Percentiles rank a stretch among this genome's conserved stretches.
Conservation (phyloP, 2,113 vertebrate genomes). For the Myotis davidii region DNA sequence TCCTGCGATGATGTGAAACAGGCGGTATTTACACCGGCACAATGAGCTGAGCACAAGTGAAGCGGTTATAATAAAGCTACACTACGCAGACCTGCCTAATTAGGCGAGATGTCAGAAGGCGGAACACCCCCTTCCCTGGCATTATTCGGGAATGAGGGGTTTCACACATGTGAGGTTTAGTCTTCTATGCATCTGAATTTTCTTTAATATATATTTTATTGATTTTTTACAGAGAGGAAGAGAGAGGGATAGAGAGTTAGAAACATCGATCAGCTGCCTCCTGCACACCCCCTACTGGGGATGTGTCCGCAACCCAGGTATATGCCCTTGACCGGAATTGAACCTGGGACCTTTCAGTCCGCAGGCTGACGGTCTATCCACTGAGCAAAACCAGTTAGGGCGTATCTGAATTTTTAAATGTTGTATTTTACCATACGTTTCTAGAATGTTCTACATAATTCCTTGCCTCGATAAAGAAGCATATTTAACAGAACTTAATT, state of each 20-base stretch:
- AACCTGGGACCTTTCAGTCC: no score
- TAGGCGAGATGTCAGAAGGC: conserved; percentile 51
- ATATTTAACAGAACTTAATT: not conserved
- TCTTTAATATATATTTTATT: not conserved
- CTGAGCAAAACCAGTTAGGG: no score
- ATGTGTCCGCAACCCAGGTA: no score
- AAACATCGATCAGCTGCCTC: no score
- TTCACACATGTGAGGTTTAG: not conserved
- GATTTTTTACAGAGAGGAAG: no score
- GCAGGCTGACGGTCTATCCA: no score
- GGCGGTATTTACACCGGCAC: conserved; percentile 77
- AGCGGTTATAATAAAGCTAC: conserved; percentile 67
- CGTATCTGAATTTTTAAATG: not conserved
- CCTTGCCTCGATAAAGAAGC: conserved; percentile 21
- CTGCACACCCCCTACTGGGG: no score
- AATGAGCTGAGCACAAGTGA: conserved; percentile 65
- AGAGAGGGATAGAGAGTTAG: no score
- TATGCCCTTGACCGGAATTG: no score
- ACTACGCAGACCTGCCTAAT: conserved; percentile 57
- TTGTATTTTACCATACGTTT: not conserved
- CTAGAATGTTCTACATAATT: conserved; percentile 17
- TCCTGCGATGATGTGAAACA: conserved; percentile 78
- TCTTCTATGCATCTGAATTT: not conserved
- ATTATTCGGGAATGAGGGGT: not conserved
- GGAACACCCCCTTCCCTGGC: not conserved